Conservation (phyloP, 1,140 invertebrate species). For the Drosophila bifasciata region DNA sequence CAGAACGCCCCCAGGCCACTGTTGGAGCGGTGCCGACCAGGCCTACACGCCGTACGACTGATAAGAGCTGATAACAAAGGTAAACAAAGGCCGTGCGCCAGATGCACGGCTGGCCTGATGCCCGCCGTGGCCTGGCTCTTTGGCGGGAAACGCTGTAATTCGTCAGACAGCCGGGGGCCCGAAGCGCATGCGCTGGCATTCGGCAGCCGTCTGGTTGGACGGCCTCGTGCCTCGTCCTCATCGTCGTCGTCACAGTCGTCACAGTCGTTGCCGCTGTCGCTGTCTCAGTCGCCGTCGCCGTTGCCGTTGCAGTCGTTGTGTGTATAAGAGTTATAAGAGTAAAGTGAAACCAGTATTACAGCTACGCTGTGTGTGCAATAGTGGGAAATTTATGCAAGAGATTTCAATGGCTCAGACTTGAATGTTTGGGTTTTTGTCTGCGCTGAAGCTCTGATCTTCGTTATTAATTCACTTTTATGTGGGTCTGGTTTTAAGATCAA, state of each 20-base stretch:
- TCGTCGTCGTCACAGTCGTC: too few relatives aligned
- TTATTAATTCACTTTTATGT: too few relatives aligned
- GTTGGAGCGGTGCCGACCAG: conserved; percentile 8
- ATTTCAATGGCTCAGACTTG: too few relatives aligned
- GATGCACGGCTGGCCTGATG: conserved; percentile 30
- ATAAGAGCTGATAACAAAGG: conserved; percentile 81
- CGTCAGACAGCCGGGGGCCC: conserved; percentile 44
- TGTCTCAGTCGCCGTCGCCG: background rate
- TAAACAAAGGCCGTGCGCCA: conserved; percentile 65
- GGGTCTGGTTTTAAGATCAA: too few relatives aligned
- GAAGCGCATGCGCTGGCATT: conserved; percentile 56
- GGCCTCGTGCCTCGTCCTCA: too few relatives aligned
- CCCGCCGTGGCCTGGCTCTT: conserved; percentile 26
- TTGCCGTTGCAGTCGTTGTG: background rate
- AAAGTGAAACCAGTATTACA: conserved; percentile 18
- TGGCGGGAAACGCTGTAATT: conserved; percentile 79
- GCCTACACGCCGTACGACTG: conserved; percentile 32
- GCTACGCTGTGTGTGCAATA: conserved; percentile 21
- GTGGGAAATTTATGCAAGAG: conserved; percentile 47
- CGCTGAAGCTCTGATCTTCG: too few relatives aligned
- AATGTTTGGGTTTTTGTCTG: too few relatives aligned
- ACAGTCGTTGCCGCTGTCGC: too few relatives aligned
- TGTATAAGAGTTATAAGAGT: conserved; percentile 59
- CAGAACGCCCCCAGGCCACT: conserved; percentile 15
- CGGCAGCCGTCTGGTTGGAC: conserved; percentile 14